These are phyloP conservation scores for Gasterosteus nipponicus DNA, from an alignment of 2,113 vertebrate genomes.

Conservation along the genomic window DNA sequence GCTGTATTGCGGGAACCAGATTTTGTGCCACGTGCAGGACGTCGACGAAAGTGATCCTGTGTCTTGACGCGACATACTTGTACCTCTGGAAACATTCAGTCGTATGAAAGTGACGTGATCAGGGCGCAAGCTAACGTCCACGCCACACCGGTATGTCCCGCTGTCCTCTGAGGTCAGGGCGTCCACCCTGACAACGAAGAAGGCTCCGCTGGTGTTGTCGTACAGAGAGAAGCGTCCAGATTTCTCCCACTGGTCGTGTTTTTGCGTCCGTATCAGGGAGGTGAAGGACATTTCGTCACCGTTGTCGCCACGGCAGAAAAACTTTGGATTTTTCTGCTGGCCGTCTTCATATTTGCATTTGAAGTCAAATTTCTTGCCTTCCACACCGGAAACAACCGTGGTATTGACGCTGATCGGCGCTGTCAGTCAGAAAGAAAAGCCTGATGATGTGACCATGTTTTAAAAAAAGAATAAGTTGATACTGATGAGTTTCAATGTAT, in stretches of 20 bases:
- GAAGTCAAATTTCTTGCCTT: slow-evolving; percentile 47
- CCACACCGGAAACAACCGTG: not conserved
- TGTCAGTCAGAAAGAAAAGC: slow-evolving; percentile 15
- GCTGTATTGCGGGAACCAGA: not conserved
- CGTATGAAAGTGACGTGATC: slow-evolving; percentile 15
- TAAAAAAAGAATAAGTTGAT: no score
- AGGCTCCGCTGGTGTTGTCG: slow-evolving; percentile 50
- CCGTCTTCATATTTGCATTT: slow-evolving; percentile 50
- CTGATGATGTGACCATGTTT: not conserved
- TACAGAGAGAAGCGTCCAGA: slow-evolving; percentile 45
- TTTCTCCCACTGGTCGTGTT: slow-evolving; percentile 25
- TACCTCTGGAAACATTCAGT: slow-evolving; percentile 55
- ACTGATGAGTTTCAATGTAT: not conserved
- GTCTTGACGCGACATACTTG: not conserved
- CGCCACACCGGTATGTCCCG: slow-evolving; percentile 58
- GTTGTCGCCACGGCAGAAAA: slow-evolving; percentile 9
- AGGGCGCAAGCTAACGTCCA: rapidly evolving
- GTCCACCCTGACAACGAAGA: slow-evolving; percentile 45
- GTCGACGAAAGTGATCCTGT: not conserved
- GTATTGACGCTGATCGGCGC: slow-evolving; percentile 25
- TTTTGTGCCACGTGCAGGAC: not conserved
- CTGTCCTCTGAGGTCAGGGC: slow-evolving; percentile 39
- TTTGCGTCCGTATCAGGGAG: slow-evolving; percentile 6
- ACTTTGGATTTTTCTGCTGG: slow-evolving; percentile 16
- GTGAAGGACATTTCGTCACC: not conserved